Evolutionary conservation across 2,888 invertebrate species (phyloP).

Genomic region (Hipparchia semele): DNA sequence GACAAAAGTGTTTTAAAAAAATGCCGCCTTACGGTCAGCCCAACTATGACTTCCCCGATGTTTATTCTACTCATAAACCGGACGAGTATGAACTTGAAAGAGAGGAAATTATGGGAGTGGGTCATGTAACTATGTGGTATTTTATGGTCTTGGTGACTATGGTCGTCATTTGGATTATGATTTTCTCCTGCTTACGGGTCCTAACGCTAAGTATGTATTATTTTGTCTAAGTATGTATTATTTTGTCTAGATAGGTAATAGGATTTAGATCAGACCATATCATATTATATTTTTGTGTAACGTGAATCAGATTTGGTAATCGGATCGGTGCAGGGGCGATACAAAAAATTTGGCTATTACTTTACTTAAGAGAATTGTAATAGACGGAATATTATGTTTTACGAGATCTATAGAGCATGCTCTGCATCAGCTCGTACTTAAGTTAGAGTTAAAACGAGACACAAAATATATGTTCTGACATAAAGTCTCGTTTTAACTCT

Average conservation of each 20-base stretch:
- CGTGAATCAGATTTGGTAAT: constrained; percentile 6
- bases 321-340: neutral
- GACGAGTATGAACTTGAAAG: constrained; percentile 43
- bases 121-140: constrained; percentile 69
- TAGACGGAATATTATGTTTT: neutral
- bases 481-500: too few relatives aligned
- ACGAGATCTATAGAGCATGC: too few relatives aligned
- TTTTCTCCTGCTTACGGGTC: constrained; percentile 67
- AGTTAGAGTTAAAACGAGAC: too few relatives aligned
- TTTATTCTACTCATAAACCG: neutral
- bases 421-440: too few relatives aligned
- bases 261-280: constrained; percentile 1
- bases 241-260: too few relatives aligned
- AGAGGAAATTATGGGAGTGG: constrained; percentile 42
- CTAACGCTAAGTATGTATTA: constrained; percentile 58
- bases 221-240: neutral
- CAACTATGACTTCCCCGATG: constrained; percentile 50
- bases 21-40: constrained; percentile 67
- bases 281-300: neutral
- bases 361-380: neutral
- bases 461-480: too few relatives aligned
- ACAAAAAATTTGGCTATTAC: neutral
- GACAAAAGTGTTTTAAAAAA: constrained; percentile 34
- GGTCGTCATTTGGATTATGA: constrained; percentile 64
- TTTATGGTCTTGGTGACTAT: constrained; percentile 61